Conservation (phyloP, 2,797 vertebrate genomes). For the Sebastes flavidus region DNA sequence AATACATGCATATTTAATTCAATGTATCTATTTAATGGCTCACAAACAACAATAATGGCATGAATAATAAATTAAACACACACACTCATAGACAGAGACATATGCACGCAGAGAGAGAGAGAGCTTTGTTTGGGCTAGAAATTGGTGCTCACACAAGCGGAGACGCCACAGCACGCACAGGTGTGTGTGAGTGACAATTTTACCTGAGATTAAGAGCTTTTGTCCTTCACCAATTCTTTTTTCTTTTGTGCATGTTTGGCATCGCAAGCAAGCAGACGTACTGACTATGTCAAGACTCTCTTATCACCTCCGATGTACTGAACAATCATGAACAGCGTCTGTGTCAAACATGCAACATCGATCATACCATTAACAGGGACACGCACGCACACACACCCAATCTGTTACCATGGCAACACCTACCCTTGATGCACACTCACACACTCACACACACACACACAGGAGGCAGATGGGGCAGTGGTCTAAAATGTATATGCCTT, state of each 20-base stretch:
- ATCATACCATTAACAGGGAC: conserved; percentile 63
- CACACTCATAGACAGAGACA: conserved; percentile 6
- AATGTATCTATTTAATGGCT: conserved; percentile 63
- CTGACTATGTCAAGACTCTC: conserved; percentile 32
- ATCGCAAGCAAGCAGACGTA: conserved; percentile 28
- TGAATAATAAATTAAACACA: conserved; percentile 58
- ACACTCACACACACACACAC: neutral
- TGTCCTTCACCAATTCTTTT: conserved; percentile 33
- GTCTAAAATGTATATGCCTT: conserved; percentile 60
- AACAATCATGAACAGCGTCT: conserved; percentile 41
- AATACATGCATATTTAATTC: conserved; percentile 58
- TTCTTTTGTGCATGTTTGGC: conserved; percentile 13
- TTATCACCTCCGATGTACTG: conserved; percentile 45
- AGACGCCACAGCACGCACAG: conserved; percentile 1
- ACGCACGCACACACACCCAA: conserved; percentile 11
- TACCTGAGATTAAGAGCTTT: conserved; percentile 38
- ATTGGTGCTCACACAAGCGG: conserved; percentile 20
- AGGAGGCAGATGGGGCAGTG: conserved; percentile 30
- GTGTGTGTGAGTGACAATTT: conserved; percentile 41
- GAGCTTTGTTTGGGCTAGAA: conserved; percentile 49
- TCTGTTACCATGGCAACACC: conserved; percentile 69
- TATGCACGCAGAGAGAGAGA: conserved; percentile 1
- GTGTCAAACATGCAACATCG: conserved; percentile 61
- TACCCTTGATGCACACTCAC: conserved; percentile 20
- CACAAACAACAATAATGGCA: conserved; percentile 58